Evolutionary conservation across 2,888 invertebrate genomes (phyloP).

Genomic region (Eumacrocentrus americanus): DNA sequence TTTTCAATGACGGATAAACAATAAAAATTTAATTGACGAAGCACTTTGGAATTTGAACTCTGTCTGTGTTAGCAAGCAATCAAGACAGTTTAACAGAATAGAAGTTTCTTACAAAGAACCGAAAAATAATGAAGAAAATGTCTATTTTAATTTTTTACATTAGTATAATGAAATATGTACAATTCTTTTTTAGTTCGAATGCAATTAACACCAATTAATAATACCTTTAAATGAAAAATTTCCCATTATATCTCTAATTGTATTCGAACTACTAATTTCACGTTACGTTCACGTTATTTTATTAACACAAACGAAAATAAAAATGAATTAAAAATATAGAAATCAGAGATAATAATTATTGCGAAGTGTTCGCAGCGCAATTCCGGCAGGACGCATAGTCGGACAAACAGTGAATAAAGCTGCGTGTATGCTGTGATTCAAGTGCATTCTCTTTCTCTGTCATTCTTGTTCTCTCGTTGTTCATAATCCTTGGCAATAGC

Average conservation of each 20-base stretch:
- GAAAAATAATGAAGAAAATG: too few relatives aligned
- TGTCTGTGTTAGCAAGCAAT: too few relatives aligned
- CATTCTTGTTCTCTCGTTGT: conserved; percentile 26
- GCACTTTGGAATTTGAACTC: neutral
- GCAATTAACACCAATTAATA: neutral
- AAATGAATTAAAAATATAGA: conserved; percentile 1
- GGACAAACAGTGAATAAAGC: conserved; percentile 37
- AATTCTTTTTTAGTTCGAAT: neutral
- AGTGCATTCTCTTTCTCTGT: conserved; percentile 24
- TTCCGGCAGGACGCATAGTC: conserved; percentile 23
- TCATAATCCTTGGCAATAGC: conserved; percentile 26
- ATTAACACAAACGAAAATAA: neutral
- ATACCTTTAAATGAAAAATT: conserved; percentile 6
- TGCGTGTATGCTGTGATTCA: conserved; percentile 37
- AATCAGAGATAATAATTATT: neutral
- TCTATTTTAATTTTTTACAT: too few relatives aligned
- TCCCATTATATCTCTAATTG: neutral
- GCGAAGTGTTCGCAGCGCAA: conserved; percentile 9
- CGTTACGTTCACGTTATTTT: neutral
- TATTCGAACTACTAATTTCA: neutral
- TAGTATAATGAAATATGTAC: too few relatives aligned
- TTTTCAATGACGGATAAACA: too few relatives aligned
- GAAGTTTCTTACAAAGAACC: too few relatives aligned
- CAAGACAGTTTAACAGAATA: too few relatives aligned
- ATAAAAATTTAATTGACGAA: neutral